Conservation (phyloP, 2,888 invertebrate species). For the Patella ulyssiponensis region DNA sequence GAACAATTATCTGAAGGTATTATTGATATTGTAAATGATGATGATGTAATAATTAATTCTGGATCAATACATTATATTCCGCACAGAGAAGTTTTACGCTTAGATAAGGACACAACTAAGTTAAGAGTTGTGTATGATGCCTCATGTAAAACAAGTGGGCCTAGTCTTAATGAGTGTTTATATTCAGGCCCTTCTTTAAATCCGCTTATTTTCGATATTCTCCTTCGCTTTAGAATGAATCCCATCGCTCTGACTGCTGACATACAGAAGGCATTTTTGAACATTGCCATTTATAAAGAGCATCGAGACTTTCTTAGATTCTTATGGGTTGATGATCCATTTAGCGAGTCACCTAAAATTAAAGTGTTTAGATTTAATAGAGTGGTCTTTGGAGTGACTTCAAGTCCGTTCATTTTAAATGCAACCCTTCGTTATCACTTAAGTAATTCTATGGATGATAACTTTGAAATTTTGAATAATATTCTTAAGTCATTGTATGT, state of each 20-base stretch:
- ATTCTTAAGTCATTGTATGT: not conserved
- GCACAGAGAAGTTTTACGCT: not conserved
- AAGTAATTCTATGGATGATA: not conserved
- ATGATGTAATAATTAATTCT: not conserved
- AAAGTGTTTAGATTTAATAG: not conserved
- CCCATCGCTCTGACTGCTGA: not conserved
- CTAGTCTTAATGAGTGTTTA: not conserved
- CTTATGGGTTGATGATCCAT: constrained; percentile 2
- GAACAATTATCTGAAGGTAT: constrained; percentile 1
- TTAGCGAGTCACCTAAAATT: not conserved
- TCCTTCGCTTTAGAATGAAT: not conserved
- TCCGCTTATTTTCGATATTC: not conserved
- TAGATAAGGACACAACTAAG: not conserved
- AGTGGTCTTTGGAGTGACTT: not conserved
- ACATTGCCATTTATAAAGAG: not conserved
- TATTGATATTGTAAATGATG: not conserved
- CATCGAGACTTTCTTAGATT: not conserved
- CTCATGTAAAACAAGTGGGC: not conserved
- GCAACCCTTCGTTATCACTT: not conserved
- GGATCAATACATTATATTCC: not conserved
- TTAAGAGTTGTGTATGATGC: constrained; percentile 1
- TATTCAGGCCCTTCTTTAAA: not conserved
- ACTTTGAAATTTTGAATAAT: not conserved
- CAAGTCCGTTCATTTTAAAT: not conserved
- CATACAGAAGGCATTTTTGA: not conserved